These are phyloP conservation scores for Campoletis sonorensis DNA, from an alignment of 1,140 invertebrate species.

Conservation along the genomic window DNA sequence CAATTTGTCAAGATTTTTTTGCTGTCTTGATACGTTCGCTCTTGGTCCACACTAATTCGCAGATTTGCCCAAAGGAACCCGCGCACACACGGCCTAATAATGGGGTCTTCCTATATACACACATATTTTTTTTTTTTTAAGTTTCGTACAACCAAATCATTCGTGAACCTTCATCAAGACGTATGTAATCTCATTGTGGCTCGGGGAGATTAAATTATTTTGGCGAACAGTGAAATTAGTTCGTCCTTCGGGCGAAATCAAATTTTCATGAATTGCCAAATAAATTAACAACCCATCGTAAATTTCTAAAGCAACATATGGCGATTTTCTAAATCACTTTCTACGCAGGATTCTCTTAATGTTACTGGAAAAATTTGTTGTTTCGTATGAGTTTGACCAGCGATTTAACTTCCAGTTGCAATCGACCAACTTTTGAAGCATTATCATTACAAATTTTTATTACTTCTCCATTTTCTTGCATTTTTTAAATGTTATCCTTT, in stretches of 20 bases:
- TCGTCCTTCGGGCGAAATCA: not conserved
- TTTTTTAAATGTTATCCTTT: too few relatives aligned
- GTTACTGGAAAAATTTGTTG: too few relatives aligned
- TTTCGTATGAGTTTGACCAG: too few relatives aligned
- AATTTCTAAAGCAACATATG: too few relatives aligned
- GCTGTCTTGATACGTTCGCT: slow-evolving; percentile 20
- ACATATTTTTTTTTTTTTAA: slow-evolving; percentile 2
- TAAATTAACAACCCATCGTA: too few relatives aligned
- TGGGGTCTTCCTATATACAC: not conserved
- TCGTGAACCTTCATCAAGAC: slow-evolving; percentile 25
- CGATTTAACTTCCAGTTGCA: too few relatives aligned
- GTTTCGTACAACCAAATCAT: not conserved
- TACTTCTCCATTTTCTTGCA: too few relatives aligned
- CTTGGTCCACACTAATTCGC: slow-evolving; percentile 49
- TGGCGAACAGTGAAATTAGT: not conserved
- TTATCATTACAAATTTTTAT: too few relatives aligned
- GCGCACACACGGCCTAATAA: slow-evolving; percentile 7
- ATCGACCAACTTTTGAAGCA: too few relatives aligned
- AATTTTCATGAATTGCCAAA: too few relatives aligned
- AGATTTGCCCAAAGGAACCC: slow-evolving; percentile 31
- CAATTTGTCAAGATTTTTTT: slow-evolving; percentile 62
- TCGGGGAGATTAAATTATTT: not conserved
- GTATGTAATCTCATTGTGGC: slow-evolving; percentile 51
- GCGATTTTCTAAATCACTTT: too few relatives aligned
- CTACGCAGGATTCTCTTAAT: too few relatives aligned